Evolutionary conservation across 2,797 vertebrate genomes (phyloP).

Genomic region (Remorina albescens): DNA sequence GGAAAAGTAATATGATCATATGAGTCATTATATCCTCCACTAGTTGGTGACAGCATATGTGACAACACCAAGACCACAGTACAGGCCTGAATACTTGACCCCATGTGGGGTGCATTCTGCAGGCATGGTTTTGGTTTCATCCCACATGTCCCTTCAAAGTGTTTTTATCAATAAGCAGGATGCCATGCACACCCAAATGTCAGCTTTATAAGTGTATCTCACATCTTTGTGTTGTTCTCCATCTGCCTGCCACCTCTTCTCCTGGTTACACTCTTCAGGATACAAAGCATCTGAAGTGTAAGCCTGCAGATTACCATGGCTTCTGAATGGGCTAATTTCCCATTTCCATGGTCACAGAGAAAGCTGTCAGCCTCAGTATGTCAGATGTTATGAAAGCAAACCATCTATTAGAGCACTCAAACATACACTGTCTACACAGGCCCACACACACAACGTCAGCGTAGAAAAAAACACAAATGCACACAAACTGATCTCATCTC

Average conservation of each 20-base stretch:
- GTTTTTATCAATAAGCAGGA: not conserved
- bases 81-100: not conserved
- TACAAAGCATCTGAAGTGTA: slow-evolving; percentile 52
- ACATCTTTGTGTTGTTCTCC: slow-evolving; percentile 27
- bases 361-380: slow-evolving; percentile 67
- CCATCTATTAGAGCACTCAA: slow-evolving; percentile 46
- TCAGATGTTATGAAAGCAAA: slow-evolving; percentile 66
- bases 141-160: not conserved
- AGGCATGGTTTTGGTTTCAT: too few species aligned
- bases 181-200: slow-evolving; percentile 10
- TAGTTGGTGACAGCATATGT: not conserved
- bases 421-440: slow-evolving; percentile 23
- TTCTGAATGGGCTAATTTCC: slow-evolving; percentile 67
- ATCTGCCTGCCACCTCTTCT: slow-evolving; percentile 5
- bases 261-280: slow-evolving; percentile 45
- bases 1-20: not conserved
- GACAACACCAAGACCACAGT: not conserved
- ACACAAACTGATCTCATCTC: slow-evolving; percentile 13
- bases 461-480: not conserved
- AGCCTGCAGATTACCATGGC: slow-evolving; percentile 49
- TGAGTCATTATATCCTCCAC: not conserved
- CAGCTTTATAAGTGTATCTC: slow-evolving; percentile 31
- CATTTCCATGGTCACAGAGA: slow-evolving; percentile 76
- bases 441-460: not conserved
- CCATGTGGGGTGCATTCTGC: not conserved